phyloP scores from a whole-genome alignment of 2,113 vertebrate species.

The Heloderma charlesbogerti region DNA sequence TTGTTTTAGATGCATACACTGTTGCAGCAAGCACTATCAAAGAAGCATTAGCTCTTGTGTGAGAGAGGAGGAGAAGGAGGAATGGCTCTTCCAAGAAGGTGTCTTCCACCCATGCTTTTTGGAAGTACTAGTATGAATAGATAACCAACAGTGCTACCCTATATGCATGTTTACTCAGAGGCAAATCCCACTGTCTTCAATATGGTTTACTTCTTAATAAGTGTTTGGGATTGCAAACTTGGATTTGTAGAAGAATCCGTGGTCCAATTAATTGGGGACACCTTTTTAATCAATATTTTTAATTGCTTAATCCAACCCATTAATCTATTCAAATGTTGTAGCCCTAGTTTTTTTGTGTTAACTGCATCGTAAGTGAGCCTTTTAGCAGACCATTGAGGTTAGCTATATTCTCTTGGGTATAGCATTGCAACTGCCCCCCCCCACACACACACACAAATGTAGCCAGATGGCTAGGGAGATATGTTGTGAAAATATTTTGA shows the following conservation, averaged over 20 bases:
- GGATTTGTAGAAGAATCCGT: background rate
- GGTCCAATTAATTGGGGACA: background rate
- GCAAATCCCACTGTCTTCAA: background rate
- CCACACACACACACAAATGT: background rate
- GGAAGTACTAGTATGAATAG: background rate
- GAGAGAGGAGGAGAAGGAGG: background rate
- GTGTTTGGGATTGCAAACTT: background rate
- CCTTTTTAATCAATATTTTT: background rate
- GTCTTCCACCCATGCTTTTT: background rate
- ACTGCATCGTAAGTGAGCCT: background rate
- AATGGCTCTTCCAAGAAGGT: background rate
- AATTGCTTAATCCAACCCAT: background rate
- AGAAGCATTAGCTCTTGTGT: background rate
- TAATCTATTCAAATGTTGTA: background rate
- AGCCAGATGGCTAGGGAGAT: constrained; percentile 4
- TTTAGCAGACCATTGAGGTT: background rate
- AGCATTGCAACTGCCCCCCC: background rate
- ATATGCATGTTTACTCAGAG: background rate
- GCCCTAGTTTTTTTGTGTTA: background rate
- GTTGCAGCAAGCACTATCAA: background rate
- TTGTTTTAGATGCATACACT: background rate
- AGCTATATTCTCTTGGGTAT: background rate
- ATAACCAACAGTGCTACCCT: background rate
- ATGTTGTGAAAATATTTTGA: constrained; percentile 11
- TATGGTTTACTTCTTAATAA: background rate